Evolutionary conservation across 2,888 invertebrate genomes (phyloP), one percentile per base, ranked within the genome.

Genomic region (Drosophila putrida): DNA sequence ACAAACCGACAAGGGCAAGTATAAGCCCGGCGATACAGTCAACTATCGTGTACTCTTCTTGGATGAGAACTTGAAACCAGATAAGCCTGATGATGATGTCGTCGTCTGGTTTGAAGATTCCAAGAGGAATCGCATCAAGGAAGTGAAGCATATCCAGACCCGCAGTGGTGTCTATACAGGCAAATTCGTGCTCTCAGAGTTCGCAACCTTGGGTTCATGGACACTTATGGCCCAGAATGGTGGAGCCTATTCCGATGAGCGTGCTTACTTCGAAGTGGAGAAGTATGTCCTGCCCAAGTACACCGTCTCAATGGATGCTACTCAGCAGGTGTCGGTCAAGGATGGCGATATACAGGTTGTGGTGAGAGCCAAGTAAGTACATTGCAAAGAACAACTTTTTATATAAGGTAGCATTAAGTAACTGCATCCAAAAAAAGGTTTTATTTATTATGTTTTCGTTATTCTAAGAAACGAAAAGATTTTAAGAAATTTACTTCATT

Each of bases 281-380:
- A 97, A 98, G 92, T 98, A 98, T 90, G 96, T 98, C 53, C 93
- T 98, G 76, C 99, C 99, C 0, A 98, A 98, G 90, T 99, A 98
- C 93, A 95, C 97, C 82, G 96, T 99, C 70, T 95, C 95, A 46
- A 95, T 99, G 75, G 95, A 96, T 73, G 94, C 97, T 38, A 96
- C 97, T 0, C 94, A 96, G 58, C 96, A 97, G 90, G 95, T 96
- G 4, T 96, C 97, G 0, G 96, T 97, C 90, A 95, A 95, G 74
- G 97, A 98, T 66, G 96, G 95, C 41, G 95, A 95, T 77, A 94
- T 98, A 67, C 94, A 94, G 6, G 96, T 96, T 13, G 95, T 96
- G 28, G 94, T 98, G 6, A 82, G 82, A 47, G 88, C 91, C 6
- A 90, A 88, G 91, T 91, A 80, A 86, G 90, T 83, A 11, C 6